phyloP scores from a whole-genome alignment of 2,797 vertebrate genomes.

The Tachyglossus aculeatus region DNA sequence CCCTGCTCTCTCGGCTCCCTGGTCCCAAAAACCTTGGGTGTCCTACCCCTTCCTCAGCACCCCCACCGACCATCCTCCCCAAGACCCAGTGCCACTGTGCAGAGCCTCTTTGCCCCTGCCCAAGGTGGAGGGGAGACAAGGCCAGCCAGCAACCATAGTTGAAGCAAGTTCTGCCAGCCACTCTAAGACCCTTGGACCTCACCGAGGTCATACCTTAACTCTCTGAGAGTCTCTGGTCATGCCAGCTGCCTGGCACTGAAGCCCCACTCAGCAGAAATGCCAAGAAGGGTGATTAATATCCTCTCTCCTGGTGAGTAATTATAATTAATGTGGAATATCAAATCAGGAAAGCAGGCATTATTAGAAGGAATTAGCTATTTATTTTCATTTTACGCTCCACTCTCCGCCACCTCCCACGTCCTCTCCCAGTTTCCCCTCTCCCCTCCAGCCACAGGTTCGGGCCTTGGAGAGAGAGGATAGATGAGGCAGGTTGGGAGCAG shows the following conservation, averaged over 20 bases:
- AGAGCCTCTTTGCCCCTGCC: too few species aligned
- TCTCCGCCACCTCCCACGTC: slow-evolving; percentile 63
- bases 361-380: slow-evolving; percentile 80
- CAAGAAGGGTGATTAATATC: slow-evolving; percentile 75
- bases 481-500: too few species aligned
- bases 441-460: background rate
- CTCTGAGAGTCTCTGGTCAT: background rate
- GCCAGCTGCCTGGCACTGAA: slow-evolving; percentile 60
- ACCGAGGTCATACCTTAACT: background rate
- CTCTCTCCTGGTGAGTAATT: slow-evolving; percentile 78
- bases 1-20: too few species aligned
- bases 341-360: slow-evolving; percentile 84
- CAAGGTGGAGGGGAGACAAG: too few species aligned
- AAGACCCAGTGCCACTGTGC: too few species aligned
- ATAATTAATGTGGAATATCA: slow-evolving; percentile 85
- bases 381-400: slow-evolving; percentile 80
- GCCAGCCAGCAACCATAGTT: too few species aligned
- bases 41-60: too few species aligned
- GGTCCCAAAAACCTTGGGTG: too few species aligned
- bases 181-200: too few species aligned
- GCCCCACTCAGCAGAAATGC: slow-evolving; percentile 63
- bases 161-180: too few species aligned
- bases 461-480: background rate
- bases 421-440: background rate
- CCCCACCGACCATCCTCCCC: too few species aligned